Evolutionary conservation across 1,140 invertebrate genomes (phyloP), one percentile per base, ranked within the genome.

Genomic region (Hormaphis cornu): DNA sequence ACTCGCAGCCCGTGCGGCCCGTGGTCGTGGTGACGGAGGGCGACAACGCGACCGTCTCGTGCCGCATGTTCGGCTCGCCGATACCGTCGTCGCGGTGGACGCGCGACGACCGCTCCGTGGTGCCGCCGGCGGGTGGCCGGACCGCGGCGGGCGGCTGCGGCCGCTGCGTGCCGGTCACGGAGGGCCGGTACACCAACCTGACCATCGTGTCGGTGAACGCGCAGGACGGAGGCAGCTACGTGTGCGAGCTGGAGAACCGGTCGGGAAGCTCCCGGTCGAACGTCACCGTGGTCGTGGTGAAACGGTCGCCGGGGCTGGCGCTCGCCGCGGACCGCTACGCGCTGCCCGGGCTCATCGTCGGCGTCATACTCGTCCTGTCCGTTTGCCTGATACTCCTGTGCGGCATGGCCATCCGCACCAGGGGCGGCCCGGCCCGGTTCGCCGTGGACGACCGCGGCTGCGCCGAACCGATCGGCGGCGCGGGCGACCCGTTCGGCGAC

Each of bases 221-320:
- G 37, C 83, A 85, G 76, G 89, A 91, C 77, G 82, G 86, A 22
- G 88, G 88, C 28, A 79, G 83, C 16, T 90, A 89, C 76, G 83
- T 82, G 9, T 91, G 89, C 75, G 81, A 82, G 22, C 88, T 88
- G 1, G 87, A 89, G 76, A 91, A 90, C 76, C 77, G 73, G 33
- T 89, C 89, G 9, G 89, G 89, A 0, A 83, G 82, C 73, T 84
- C 83, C 1, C 84, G 88, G 76, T 84, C 85, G 35, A 84, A 84
- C 73, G 84, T 90, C 22, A 70, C 46, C 10, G 50, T 61, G 33
- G 40, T 69, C 6, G 54, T 69, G 22, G 83, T 18, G 76, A 78
- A 74, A 76, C 77, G 12, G 74, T 78, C 12, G 76, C 82, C 71
- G 77, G 75, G 6, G n/a, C 71, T 72, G n/a, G 74, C 8, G 75